phyloP scores from a whole-genome alignment of 2,797 vertebrate species.

The Notolepis coatsorum region DNA sequence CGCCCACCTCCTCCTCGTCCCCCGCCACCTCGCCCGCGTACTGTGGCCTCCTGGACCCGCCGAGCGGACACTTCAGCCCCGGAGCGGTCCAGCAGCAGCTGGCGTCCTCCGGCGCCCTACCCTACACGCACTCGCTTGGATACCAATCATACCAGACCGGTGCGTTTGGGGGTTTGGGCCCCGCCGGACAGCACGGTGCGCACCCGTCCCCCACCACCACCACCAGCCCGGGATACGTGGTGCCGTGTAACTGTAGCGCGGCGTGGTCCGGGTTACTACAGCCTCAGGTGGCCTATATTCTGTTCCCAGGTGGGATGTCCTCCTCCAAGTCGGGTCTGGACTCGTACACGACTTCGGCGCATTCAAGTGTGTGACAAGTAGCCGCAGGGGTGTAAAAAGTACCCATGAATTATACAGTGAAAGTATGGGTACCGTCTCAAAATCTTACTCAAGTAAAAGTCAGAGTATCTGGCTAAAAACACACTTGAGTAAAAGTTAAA shows the following conservation, averaged over 20 bases:
- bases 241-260: slow-evolving; percentile 94
- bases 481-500: too few relatives aligned
- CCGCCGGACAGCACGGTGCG: slow-evolving; percentile 89
- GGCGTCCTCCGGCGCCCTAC: slow-evolving; percentile 84
- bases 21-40: slow-evolving; percentile 83
- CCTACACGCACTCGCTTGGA: slow-evolving; percentile 90
- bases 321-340: slow-evolving; percentile 89
- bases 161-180: slow-evolving; percentile 86
- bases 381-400: too few relatives aligned
- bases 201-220: slow-evolving; percentile 88
- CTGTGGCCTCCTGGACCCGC: slow-evolving; percentile 90
- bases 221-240: slow-evolving; percentile 90
- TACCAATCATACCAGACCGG: slow-evolving; percentile 93
- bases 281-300: slow-evolving; percentile 94
- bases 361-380: slow-evolving; percentile 74
- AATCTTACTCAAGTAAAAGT: too few relatives aligned
- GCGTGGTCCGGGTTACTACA: slow-evolving; percentile 93
- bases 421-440: too few relatives aligned
- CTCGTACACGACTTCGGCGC: slow-evolving; percentile 86
- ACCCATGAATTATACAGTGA: too few relatives aligned
- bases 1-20: slow-evolving; percentile 79
- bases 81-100: slow-evolving; percentile 89
- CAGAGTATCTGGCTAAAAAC: too few relatives aligned
- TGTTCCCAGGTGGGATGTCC: slow-evolving; percentile 91
- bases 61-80: too few relatives aligned